Evolutionary conservation across 2,797 vertebrate genomes (phyloP), one percentile per base, ranked within the genome.

Genomic region (Argyrosomus regius): DNA sequence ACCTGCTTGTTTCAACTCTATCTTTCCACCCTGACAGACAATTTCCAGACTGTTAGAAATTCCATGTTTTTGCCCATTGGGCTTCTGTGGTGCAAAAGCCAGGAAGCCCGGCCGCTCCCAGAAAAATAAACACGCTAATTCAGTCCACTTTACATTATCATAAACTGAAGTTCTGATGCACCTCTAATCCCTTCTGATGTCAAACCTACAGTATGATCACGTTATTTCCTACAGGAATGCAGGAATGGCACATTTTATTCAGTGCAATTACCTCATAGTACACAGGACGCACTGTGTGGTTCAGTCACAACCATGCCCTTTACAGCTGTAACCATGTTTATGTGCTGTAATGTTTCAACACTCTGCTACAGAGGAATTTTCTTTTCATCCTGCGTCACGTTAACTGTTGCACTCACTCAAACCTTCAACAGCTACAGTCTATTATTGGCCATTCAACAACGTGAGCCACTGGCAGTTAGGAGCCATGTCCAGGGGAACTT

Each of bases 1-100:
- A 89, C 91, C 87, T 89, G 91, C 72, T 87, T 92, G 91, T 91
- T 92, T 78, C 84, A 24, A 18, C 74, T 48, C 75, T 20, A 78
- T 88, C 81, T 80, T 86, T 88, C 88, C 77, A 13, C 41, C 76
- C 83, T 88, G 91, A 90, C 84, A 12, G 80, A 85, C 80, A 84
- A 45, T 91, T 92, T 92, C 91, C 91, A 91, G 80, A 61, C 81
- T 58, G 77, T 78, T 77, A 75, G 10, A 91, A 77, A 86, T 82
- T 86, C 88, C 88, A 81, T 90, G 69, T 88, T 92, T 91, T 88
- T 70, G 48, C 41, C 61, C 76, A 59, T 72, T 24, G 13, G 64
- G 35, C 50, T 48, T 84, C 83, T 80, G 82, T 28, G 74, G 59
- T 18, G 49, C 72, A 46, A 78, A 79, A 53, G 45, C 53, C 79